phyloP scores from a whole-genome alignment of 2,797 vertebrate species.

The Aldrovandia affinis region DNA sequence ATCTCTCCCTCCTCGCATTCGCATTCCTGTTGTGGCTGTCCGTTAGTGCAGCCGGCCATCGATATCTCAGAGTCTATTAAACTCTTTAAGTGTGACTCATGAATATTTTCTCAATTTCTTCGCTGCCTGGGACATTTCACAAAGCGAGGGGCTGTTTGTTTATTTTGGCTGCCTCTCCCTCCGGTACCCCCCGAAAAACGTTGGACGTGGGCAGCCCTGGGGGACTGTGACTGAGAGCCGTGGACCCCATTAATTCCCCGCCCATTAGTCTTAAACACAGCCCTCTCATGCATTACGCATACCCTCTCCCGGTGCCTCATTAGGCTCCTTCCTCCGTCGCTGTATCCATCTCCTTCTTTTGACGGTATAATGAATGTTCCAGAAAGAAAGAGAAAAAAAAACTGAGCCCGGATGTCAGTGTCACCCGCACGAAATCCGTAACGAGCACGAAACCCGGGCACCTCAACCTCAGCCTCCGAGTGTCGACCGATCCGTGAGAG shows the following conservation, averaged over 20 bases:
- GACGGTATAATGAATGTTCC: slow-evolving; percentile 7
- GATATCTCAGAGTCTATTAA: slow-evolving; percentile 62
- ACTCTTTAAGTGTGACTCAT: slow-evolving; percentile 65
- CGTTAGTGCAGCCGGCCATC: slow-evolving; percentile 70
- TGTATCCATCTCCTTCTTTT: slow-evolving; percentile 29
- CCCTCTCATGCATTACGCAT: slow-evolving; percentile 64
- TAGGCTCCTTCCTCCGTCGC: slow-evolving; percentile 41
- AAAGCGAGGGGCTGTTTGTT: slow-evolving; percentile 32
- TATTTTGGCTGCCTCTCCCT: slow-evolving; percentile 52
- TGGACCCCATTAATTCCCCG: slow-evolving; percentile 27
- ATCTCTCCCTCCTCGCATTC: slow-evolving; percentile 49
- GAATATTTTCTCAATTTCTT: slow-evolving; percentile 54
- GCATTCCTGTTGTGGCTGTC: slow-evolving; percentile 63
- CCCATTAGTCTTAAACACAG: slow-evolving; percentile 55
- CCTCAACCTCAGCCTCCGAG: too few species aligned
- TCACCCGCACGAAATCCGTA: background rate
- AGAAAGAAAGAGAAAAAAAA: background rate
- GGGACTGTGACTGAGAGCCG: slow-evolving; percentile 42
- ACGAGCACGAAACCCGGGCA: too few species aligned
- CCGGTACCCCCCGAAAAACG: slow-evolving; percentile 58
- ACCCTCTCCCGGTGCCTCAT: slow-evolving; percentile 54
- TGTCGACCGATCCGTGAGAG: background rate
- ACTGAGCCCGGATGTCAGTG: background rate
- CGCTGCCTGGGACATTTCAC: slow-evolving; percentile 29
- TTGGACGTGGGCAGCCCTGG: slow-evolving; percentile 41